These are phyloP conservation scores for Pseudomyrmex gracilis DNA, from an alignment of 1,140 invertebrate genomes.

Conservation along the genomic window DNA sequence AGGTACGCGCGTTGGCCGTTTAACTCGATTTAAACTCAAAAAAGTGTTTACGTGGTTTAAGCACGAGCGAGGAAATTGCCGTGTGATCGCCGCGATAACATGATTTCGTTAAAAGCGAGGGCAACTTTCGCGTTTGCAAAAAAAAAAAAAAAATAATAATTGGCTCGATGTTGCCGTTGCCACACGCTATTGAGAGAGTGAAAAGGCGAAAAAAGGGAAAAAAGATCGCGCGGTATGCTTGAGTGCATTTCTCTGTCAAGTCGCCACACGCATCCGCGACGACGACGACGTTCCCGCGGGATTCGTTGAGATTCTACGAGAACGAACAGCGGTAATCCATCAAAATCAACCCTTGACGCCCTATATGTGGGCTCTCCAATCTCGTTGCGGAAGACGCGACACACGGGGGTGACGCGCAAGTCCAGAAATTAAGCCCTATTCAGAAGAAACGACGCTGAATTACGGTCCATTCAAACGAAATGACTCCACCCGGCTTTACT, in stretches of 20 bases:
- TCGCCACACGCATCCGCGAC: constrained; percentile 35
- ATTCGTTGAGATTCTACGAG: constrained; percentile 66
- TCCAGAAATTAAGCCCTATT: constrained; percentile 81
- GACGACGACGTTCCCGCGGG: constrained; percentile 42
- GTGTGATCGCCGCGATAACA: constrained; percentile 41
- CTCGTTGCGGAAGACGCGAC: constrained; percentile 56
- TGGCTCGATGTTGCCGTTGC: neutral
- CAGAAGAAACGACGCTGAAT: constrained; percentile 80
- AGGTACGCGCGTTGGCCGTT: constrained; percentile 1
- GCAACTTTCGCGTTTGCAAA: constrained; percentile 12
- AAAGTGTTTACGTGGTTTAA: constrained; percentile 50
- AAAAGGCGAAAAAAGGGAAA: neutral
- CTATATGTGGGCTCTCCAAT: constrained; percentile 33
- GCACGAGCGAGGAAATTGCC: constrained; percentile 18
- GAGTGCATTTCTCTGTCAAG: constrained; percentile 71
- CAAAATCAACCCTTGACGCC: constrained; percentile 77
- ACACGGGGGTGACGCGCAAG: constrained; percentile 68
- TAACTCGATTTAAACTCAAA: constrained; percentile 51
- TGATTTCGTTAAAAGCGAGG: constrained; percentile 27
- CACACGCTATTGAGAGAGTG: neutral
- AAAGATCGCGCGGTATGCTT: neutral
- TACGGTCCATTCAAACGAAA: constrained; percentile 79
- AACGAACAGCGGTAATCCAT: constrained; percentile 72
- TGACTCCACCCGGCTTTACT: constrained; percentile 68
- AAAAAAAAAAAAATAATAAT: constrained; percentile 26